A percentile compares a stretch with the other conserved stretches of the same genome.
Evolutionary conservation across 92 coral and sea anemone genomes (phyloP).

Genomic region (Chrysogorgia sp.): DNA sequence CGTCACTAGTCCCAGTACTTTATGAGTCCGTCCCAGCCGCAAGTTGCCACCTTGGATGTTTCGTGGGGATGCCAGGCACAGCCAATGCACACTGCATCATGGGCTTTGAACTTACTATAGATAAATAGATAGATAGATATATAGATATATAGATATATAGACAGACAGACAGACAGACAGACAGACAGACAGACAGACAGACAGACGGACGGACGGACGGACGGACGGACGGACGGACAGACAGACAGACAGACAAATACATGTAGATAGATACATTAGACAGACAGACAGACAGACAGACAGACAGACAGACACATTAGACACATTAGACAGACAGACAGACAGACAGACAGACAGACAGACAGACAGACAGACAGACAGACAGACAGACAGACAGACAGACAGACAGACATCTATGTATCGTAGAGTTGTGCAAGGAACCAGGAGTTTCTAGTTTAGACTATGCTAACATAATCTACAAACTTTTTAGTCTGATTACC

Average conservation of each 20-base stretch:
- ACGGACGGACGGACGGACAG: no score
- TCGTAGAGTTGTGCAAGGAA: neutral
- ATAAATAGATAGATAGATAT: neutral
- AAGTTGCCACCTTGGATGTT: constrained; percentile 95
- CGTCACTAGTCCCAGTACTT: constrained; percentile 93
- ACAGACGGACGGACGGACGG: no score
- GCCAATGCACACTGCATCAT: constrained; percentile 93
- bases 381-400: no score
- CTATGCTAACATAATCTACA: neutral
- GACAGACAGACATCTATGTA: neutral
- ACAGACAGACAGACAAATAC: no score
- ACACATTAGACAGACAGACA: no score
- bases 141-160: neutral
- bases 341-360: no score
- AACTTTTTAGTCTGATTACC: neutral
- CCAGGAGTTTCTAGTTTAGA: neutral
- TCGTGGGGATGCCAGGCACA: constrained; percentile 99
- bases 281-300: no score
- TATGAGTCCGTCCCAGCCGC: constrained; percentile 99
- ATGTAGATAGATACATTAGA: no score
- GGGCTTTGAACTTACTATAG: constrained; percentile 97
- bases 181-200: no score
- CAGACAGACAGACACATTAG: no score
- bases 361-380: no score
- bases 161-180: no score